Base-by-base conservation (phyloP, 1,140 invertebrate genomes). In the Pogonomyrmex barbatus region DNA sequence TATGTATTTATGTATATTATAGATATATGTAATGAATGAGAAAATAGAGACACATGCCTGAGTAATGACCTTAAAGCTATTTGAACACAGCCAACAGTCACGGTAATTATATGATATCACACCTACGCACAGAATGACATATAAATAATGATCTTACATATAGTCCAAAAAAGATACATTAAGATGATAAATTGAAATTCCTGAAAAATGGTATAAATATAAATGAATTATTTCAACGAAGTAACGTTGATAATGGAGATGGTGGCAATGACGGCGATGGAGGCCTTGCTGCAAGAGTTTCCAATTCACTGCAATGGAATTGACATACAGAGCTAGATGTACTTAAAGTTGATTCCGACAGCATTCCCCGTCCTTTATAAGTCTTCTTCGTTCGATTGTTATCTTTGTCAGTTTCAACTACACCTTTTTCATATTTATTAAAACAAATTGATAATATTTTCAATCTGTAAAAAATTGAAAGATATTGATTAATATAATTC, bases 311-410 rank as follows among this genome's bases (percentile, higher is more conserved):
- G 71, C 92, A 93, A 73, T 95, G 94, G 62, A 95, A 89, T 81
- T 94, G 94, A 90, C 93, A 95, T 67, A 92, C 93, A 1, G 94
- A 94, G 79, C 93, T 94, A 0, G 94, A 95, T 24, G 93, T 95
- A 79, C 93, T 94, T 39, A 94, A 39, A 5, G 93, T 95, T 33
- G 94, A 94, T 85, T 95, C 94, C 0, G 94, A 94, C 14, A 93
- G 78, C 88, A 94, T 93, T 58, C 92, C 93, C 33, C 88, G 88
- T 67, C 91, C 89, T 87, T 91, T 93, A 36, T 82, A 86, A 62
- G 90, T 86, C 67, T 90, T 91, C 78, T 85, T 91, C 52, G 88
- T 86, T 30, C 68, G 78, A 87, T 82, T 90, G 39, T 68, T 90
- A 86, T 86, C 84, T 67, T 60, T 88, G 24, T 79, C 86, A 17